These are phyloP conservation scores for Xylota segnis DNA, from an alignment of 2,888 invertebrate species.

Conservation along the genomic window DNA sequence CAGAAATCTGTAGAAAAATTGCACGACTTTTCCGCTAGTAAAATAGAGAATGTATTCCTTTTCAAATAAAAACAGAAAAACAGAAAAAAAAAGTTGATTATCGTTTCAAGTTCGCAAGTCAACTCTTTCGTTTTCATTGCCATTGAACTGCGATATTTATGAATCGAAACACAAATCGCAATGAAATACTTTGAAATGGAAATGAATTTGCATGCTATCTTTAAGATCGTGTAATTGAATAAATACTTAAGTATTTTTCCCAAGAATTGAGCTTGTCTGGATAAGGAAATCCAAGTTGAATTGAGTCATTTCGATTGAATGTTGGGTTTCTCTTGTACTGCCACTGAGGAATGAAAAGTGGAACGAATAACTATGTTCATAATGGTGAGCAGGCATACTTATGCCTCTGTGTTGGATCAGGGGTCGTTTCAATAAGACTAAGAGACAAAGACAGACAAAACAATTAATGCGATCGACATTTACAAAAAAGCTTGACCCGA, in stretches of 20 bases:
- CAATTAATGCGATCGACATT: no score
- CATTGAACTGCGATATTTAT: neutral
- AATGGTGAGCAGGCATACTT: no score
- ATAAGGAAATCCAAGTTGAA: no score
- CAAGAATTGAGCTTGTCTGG: neutral
- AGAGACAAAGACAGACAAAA: no score
- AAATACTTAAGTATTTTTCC: neutral
- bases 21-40: slow-evolving; percentile 35
- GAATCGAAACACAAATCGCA: neutral
- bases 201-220: neutral
- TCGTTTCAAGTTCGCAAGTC: slow-evolving; percentile 24
- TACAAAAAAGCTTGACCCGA: no score
- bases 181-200: neutral
- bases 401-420: no score
- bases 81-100: no score
- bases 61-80: neutral
- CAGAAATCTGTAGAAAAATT: slow-evolving; percentile 18
- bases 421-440: no score
- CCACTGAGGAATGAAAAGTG: no score
- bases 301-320: no score
- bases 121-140: slow-evolving; percentile 20
- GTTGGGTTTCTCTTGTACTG: no score
- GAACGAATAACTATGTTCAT: no score
- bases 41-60: slow-evolving; percentile 40
- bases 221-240: neutral